phyloP scores from a whole-genome alignment of 2,113 vertebrate genomes.

The Amphiprion percula region DNA sequence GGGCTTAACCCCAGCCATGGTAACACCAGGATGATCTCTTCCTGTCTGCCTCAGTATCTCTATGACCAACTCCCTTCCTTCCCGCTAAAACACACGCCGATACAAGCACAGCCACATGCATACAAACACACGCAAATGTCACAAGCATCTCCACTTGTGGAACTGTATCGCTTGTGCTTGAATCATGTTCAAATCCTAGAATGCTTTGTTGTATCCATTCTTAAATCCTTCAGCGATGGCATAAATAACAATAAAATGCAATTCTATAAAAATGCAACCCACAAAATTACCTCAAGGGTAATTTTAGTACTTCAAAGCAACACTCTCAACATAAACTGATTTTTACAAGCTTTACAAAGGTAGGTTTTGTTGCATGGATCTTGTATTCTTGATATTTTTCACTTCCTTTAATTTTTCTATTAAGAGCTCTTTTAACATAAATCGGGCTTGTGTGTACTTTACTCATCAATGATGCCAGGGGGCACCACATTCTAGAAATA shows the following conservation, averaged over 20 bases:
- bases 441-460: background rate
- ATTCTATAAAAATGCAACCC: background rate
- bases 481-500: background rate
- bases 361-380: background rate
- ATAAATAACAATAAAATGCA: background rate
- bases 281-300: background rate
- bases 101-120: constrained; percentile 19
- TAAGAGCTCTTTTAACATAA: background rate
- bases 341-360: background rate
- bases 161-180: background rate
- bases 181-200: background rate
- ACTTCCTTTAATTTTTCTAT: background rate
- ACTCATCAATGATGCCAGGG: background rate
- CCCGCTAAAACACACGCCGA: constrained; percentile 48
- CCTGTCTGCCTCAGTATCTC: constrained; percentile 78
- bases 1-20: constrained; percentile 50
- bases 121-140: constrained; percentile 21
- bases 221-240: background rate
- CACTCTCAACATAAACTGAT: background rate
- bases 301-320: background rate
- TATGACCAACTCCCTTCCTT: constrained; percentile 79
- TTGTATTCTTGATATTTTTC: background rate
- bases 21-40: constrained; percentile 80
- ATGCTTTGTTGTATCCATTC: too few relatives aligned
- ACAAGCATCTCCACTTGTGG: constrained; percentile 6